Conservation (phyloP, 2,797 vertebrate species). For the Chelonia mydas region DNA sequence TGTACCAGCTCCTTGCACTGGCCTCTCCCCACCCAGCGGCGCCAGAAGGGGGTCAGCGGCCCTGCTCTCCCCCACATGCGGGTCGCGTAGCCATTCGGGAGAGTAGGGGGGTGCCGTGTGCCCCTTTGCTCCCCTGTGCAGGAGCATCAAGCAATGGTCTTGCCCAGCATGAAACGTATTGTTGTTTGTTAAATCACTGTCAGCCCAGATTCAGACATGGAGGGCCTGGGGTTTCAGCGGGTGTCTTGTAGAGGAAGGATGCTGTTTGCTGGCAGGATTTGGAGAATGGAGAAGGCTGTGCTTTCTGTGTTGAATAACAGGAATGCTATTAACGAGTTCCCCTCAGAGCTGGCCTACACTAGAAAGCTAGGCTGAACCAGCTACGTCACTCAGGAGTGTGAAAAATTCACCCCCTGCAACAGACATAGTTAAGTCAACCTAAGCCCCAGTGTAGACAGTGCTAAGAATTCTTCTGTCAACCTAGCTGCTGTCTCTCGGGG, state of each 20-base stretch:
- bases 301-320: neutral
- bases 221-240: neutral
- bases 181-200: neutral
- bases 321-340: neutral
- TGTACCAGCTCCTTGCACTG: neutral
- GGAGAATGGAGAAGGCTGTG: neutral
- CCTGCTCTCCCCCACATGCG: neutral
- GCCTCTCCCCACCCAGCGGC: neutral
- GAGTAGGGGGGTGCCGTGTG: neutral
- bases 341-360: neutral
- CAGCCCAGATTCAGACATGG: neutral
- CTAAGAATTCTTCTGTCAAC: neutral
- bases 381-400: neutral
- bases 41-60: neutral
- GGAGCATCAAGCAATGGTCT: neutral
- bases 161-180: neutral
- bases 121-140: neutral
- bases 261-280: neutral
- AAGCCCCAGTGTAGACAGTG: neutral
- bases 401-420: neutral
- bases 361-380: neutral
- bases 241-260: neutral
- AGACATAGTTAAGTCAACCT: neutral
- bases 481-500: neutral
- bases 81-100: rapidly evolving